Evolutionary conservation across 2,797 vertebrate species (phyloP).

Genomic region (Phrynocephalus guinanensis): DNA sequence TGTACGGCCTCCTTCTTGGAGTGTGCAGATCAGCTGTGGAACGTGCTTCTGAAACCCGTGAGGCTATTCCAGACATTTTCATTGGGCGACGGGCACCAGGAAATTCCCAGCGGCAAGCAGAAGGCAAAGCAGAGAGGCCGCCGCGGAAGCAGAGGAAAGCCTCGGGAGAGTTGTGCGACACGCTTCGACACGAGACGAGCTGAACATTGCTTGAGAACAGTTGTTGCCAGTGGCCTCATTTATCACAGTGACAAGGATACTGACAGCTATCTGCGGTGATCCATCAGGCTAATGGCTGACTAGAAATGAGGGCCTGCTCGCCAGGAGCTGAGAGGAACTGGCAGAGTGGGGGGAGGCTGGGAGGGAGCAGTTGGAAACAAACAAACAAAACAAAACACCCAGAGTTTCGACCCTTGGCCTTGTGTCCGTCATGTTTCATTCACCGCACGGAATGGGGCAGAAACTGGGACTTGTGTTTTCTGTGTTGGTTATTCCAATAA

Average conservation of each 20-base stretch:
- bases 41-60: slow-evolving; percentile 10
- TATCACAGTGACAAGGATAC: slow-evolving; percentile 69
- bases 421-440: slow-evolving; percentile 56
- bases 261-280: slow-evolving; percentile 69
- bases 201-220: slow-evolving; percentile 63
- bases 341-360: too few species aligned
- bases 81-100: not conserved
- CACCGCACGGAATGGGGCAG: slow-evolving; percentile 24
- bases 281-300: slow-evolving; percentile 69
- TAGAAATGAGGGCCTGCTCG: slow-evolving; percentile 52
- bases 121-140: slow-evolving; percentile 38
- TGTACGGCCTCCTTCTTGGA: not conserved
- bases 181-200: slow-evolving; percentile 51
- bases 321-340: slow-evolving; percentile 16
- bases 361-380: not conserved
- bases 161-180: slow-evolving; percentile 44
- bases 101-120: slow-evolving; percentile 35
- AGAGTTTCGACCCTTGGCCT: slow-evolving; percentile 46
- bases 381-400: slow-evolving; percentile 33
- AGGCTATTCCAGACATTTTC: slow-evolving; percentile 37
- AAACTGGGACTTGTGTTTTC: slow-evolving; percentile 21
- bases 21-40: not conserved
- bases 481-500: slow-evolving; percentile 25
- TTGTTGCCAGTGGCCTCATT: slow-evolving; percentile 67
- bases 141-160: slow-evolving; percentile 16